Base-by-base conservation (phyloP, 64 coral and sea anemone genomes). In the Stichodactyla mertensii region DNA sequence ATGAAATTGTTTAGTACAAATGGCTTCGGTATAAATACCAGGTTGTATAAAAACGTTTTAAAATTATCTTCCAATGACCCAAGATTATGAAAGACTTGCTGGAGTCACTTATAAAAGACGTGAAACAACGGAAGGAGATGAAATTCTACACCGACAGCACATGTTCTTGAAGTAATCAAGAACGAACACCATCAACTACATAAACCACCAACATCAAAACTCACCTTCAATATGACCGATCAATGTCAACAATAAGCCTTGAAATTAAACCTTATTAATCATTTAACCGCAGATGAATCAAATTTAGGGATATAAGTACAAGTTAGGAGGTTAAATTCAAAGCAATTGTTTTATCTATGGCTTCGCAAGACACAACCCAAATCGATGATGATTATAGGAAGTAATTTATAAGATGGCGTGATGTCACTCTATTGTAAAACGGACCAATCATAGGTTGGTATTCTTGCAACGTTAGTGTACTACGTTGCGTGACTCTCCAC, bases 371-470 rank as follows among this genome's bases (percentile, higher is more conserved):
- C 78, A 81, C 78, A 81, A 81, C 78, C 78, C 78, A 53, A 81
- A 81, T 81, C 52, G 20, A n/a, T 18, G 3, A 13, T 14, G 9
- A 71, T 71, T 81, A 53, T 81, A 81, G 78, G 78, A 81, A 81
- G 78, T 81, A 81, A 81, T 28, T 81, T 51, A 80, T 51, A 20
- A 55, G 78, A 81, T 81, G 78, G 52, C 78, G 78, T 81, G 78
- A 81, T 81, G 51, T 20, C n/a, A 20, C 78, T 31, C 78, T 52
- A 81, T 81, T 81, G 78, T 81, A 15, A 7, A n/a, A 55, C 54
- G 13, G 0, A 81, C 78, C 78, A 81, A 81, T 81, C 51, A 81
- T 19, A n/a, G 24, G 7, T 27, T 27, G 27, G 7, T 74, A 74
- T 74, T 74, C 6, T 23, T 13, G 69, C 11, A 74, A 19, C 7